Conservation (phyloP, 2,888 invertebrate species). For the Pterostichus madidus region DNA sequence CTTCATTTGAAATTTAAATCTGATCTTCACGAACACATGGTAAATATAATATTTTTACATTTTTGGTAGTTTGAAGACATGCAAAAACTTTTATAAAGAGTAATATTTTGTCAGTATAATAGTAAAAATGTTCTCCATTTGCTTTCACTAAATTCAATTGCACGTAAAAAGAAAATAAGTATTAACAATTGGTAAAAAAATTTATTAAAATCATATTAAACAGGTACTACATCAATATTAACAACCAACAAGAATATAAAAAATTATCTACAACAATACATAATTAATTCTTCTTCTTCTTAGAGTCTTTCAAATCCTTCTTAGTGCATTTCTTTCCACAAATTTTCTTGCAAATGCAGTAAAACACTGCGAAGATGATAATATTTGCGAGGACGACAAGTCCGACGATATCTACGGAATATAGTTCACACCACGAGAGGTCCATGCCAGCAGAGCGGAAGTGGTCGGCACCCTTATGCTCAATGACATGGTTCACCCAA, state of each 20-base stretch:
- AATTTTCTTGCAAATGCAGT: conserved; percentile 34
- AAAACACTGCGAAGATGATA: conserved; percentile 25
- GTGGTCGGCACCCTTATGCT: conserved; percentile 72
- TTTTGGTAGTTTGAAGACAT: too few relatives aligned
- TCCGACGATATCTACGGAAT: conserved; percentile 71
- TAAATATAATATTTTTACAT: too few relatives aligned
- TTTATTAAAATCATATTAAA: background rate
- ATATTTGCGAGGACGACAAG: conserved; percentile 55
- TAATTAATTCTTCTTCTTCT: conserved; percentile 60
- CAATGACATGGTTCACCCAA: conserved; percentile 73
- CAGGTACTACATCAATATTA: background rate
- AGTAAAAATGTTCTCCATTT: too few relatives aligned
- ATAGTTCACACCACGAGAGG: conserved; percentile 71
- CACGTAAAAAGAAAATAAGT: too few relatives aligned
- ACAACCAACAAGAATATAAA: conserved; percentile 29
- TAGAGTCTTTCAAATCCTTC: conserved; percentile 15
- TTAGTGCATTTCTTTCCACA: conserved; percentile 6
- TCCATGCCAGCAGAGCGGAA: conserved; percentile 71
- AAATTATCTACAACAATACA: background rate
- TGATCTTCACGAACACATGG: too few relatives aligned
- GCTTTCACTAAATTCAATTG: too few relatives aligned
- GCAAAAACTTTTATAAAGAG: too few relatives aligned
- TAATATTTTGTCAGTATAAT: too few relatives aligned
- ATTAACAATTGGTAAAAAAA: too few relatives aligned
- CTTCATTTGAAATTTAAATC: too few relatives aligned